These are phyloP conservation scores for Pycnonotus jocosus DNA, from an alignment of 2,113 vertebrate genomes.

Conservation along the genomic window DNA sequence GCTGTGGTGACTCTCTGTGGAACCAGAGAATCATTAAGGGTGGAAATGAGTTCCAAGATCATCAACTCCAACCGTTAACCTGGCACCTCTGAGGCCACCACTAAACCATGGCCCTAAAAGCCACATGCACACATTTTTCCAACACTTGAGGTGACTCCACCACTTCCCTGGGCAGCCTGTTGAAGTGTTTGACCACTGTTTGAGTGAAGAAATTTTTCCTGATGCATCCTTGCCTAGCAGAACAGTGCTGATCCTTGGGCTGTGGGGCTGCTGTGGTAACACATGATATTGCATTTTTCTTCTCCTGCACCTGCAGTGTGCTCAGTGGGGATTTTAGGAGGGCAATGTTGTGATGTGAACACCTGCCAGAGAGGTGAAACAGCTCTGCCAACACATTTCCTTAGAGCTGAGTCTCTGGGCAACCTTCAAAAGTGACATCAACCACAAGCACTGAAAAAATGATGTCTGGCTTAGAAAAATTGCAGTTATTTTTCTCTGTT, in stretches of 20 bases:
- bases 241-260: background rate
- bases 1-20: background rate
- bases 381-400: rapidly evolving
- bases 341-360: background rate
- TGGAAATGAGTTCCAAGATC: background rate
- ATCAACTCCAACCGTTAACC: background rate
- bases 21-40: background rate
- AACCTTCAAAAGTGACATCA: background rate
- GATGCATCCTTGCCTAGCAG: background rate
- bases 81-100: background rate
- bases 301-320: background rate
- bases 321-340: background rate
- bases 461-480: background rate
- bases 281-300: background rate
- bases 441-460: background rate
- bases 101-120: background rate
- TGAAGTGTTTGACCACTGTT: too few species aligned
- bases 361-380: background rate
- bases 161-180: background rate
- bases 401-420: background rate
- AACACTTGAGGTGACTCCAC: background rate
- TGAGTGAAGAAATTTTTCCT: background rate
- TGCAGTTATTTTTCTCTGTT: background rate
- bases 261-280: background rate
- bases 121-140: background rate